Evolutionary conservation across 1,140 invertebrate species (phyloP).

Genomic region (Ephestia elutella): DNA sequence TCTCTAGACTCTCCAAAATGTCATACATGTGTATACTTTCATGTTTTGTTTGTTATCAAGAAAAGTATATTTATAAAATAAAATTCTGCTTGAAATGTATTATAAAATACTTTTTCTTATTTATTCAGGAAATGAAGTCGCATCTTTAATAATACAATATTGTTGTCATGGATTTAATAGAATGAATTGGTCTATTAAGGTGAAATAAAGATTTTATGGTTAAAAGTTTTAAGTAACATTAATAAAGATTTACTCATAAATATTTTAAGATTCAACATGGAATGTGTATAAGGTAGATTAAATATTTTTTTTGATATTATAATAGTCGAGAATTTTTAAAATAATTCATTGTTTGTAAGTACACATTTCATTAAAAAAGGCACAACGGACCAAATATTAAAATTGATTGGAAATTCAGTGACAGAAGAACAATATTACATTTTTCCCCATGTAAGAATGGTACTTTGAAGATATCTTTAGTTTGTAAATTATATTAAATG

Average conservation of each 20-base stretch:
- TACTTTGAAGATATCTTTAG: neutral
- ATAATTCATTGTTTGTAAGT: slow-evolving; percentile 20
- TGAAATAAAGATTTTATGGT: too few species aligned
- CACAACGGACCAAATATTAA: slow-evolving; percentile 29
- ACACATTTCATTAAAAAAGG: slow-evolving; percentile 32
- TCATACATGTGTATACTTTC: neutral
- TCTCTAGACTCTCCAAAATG: slow-evolving; percentile 17
- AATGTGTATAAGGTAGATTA: slow-evolving; percentile 27
- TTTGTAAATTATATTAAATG: neutral
- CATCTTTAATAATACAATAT: too few species aligned
- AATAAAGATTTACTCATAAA: slow-evolving; percentile 34
- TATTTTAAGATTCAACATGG: slow-evolving; percentile 34
- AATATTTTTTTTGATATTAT: slow-evolving; percentile 4
- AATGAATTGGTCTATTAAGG: too few species aligned
- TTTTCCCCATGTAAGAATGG: neutral
- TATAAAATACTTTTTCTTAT: too few species aligned
- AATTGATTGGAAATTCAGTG: slow-evolving; percentile 1
- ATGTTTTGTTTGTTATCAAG: too few species aligned
- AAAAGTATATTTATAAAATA: too few species aligned
- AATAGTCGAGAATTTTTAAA: neutral
- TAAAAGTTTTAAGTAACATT: slow-evolving; percentile 14
- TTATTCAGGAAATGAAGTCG: too few species aligned
- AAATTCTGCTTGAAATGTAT: too few species aligned
- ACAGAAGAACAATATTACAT: neutral
- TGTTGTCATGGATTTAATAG: too few species aligned